Evolutionary conservation across 2,113 vertebrate genomes (phyloP).

Genomic region (Brienomyrus longianalis): DNA sequence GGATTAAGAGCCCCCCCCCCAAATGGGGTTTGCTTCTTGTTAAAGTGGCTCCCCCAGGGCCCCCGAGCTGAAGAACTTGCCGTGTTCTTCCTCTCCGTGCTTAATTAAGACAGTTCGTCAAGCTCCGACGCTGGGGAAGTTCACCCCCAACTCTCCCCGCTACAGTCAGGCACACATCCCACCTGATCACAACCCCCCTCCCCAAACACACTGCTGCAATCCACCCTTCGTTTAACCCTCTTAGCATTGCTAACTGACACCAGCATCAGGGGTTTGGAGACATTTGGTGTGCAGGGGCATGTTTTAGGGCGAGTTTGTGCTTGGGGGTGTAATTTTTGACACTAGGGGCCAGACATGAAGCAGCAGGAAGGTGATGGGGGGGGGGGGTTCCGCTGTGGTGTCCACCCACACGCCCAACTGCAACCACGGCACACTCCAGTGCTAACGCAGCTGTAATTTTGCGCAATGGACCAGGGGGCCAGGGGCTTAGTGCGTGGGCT

Average conservation of each 20-base stretch:
- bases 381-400: background rate
- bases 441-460: background rate
- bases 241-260: background rate
- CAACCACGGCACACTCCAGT: background rate
- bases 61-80: background rate
- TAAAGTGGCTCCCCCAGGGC: background rate
- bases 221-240: background rate
- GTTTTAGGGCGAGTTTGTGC: background rate
- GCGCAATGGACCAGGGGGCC: background rate
- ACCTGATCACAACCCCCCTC: background rate
- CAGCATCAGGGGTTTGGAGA: background rate
- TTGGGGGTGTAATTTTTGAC: background rate
- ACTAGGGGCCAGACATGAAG: background rate
- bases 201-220: background rate
- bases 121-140: background rate
- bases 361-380: background rate
- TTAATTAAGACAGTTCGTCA: conserved; percentile 9
- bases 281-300: background rate
- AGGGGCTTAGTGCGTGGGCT: conserved; percentile 14
- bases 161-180: background rate
- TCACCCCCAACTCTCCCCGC: background rate
- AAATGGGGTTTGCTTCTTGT: background rate
- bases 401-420: background rate
- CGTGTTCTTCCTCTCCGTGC: background rate
- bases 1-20: background rate